Evolutionary conservation across 23 tunicate species (phyloP).

Genomic region (Halocynthia roretzi): DNA sequence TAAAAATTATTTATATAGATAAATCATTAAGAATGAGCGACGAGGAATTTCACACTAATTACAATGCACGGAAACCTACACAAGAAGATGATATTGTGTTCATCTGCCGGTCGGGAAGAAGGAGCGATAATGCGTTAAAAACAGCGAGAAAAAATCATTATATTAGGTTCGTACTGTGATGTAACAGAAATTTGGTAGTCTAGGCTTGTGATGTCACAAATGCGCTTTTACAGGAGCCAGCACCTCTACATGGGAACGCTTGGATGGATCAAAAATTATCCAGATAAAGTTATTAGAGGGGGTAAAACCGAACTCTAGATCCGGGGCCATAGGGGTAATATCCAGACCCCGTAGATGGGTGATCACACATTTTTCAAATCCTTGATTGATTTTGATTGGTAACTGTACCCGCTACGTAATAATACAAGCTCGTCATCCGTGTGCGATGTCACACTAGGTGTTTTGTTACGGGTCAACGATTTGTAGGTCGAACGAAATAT

Average conservation of each 20-base stretch:
- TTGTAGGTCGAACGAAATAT: too few relatives aligned
- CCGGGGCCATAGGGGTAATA: too few relatives aligned
- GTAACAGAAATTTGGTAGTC: not conserved
- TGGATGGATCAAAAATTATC: conserved; percentile 32
- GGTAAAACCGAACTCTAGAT: too few relatives aligned
- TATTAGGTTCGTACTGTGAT: not conserved
- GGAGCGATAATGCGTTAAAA: conserved; percentile 29
- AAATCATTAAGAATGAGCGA: conserved; percentile 23
- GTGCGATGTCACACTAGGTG: too few relatives aligned
- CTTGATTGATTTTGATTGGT: too few relatives aligned
- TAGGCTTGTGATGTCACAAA: too few relatives aligned
- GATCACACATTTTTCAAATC: too few relatives aligned
- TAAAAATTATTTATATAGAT: not conserved
- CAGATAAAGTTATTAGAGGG: conserved; percentile 14
- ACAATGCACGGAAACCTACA: conserved; percentile 29
- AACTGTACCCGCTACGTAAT: too few relatives aligned
- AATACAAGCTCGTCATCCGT: too few relatives aligned
- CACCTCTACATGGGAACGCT: conserved; percentile 29
- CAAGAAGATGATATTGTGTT: conserved; percentile 24
- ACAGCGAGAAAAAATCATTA: conserved; percentile 19
- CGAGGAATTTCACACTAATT: conserved; percentile 19
- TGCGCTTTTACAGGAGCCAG: conserved; percentile 13
- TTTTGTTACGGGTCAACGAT: too few relatives aligned
- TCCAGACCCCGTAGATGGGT: too few relatives aligned
- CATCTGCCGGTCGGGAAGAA: conserved; percentile 50